Conservation (phyloP, 1,140 invertebrate species). For the Colletes gigas region DNA sequence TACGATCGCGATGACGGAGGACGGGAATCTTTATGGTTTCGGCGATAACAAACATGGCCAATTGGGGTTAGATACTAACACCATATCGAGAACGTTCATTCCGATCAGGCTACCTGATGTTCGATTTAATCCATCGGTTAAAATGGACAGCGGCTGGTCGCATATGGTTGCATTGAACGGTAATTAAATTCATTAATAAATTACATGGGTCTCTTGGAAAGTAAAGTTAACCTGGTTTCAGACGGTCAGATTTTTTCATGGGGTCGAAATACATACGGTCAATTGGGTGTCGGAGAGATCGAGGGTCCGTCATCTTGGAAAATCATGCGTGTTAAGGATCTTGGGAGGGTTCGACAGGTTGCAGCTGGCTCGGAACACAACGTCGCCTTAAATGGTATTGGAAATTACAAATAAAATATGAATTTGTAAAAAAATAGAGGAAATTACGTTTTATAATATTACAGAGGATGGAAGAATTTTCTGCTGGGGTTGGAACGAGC, state of each 20-base stretch:
- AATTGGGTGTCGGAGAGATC: constrained; percentile 81
- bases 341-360: constrained; percentile 81
- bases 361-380: constrained; percentile 91
- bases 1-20: constrained; percentile 83
- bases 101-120: constrained; percentile 76
- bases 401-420: constrained; percentile 3
- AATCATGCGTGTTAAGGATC: constrained; percentile 63
- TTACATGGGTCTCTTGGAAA: constrained; percentile 19
- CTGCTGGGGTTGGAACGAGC: constrained; percentile 96
- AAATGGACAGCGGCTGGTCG: constrained; percentile 87
- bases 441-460: constrained; percentile 62
- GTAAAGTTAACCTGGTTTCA: constrained; percentile 38
- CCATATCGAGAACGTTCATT: constrained; percentile 80
- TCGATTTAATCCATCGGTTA: constrained; percentile 13
- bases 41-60: constrained; percentile 90
- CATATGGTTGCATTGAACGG: constrained; percentile 85
- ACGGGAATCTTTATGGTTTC: constrained; percentile 84
- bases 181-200: constrained; percentile 58
- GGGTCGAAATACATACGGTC: constrained; percentile 92
- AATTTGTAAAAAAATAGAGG: not conserved
- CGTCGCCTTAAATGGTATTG: constrained; percentile 81
- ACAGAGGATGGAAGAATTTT: constrained; percentile 83
- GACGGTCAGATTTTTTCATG: constrained; percentile 85
- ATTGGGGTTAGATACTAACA: constrained; percentile 81
- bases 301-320: constrained; percentile 57